phyloP scores from a whole-genome alignment of 2,113 vertebrate species.

The Neofelis nebulosa region DNA sequence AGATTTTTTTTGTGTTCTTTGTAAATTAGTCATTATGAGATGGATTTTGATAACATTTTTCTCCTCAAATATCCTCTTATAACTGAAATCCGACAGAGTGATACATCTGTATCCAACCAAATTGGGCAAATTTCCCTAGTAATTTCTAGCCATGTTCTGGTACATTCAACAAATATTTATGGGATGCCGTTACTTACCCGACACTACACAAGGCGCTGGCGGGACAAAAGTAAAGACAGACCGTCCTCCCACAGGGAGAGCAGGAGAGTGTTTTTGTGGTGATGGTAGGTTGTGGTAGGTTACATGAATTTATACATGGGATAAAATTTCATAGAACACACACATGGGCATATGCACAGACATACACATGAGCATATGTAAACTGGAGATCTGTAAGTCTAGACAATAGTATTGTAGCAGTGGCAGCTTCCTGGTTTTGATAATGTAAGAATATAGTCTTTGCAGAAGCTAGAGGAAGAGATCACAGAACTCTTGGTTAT shows the following conservation, averaged over 20 bases:
- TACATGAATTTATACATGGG: not conserved
- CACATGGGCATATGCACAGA: not conserved
- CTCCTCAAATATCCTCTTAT: not conserved
- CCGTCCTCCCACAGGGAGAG: not conserved
- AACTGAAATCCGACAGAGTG: conserved; percentile 14
- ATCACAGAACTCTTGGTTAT: not conserved
- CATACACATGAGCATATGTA: not conserved
- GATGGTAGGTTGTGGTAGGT: not conserved
- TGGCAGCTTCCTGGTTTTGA: not conserved
- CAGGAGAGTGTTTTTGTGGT: not conserved
- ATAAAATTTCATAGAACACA: not conserved
- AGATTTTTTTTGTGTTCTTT: not conserved
- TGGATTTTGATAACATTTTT: conserved; percentile 1
- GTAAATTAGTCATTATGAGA: not conserved
- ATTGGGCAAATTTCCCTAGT: not conserved
- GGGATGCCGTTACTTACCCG: no score
- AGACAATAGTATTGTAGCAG: not conserved
- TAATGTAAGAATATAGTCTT: not conserved
- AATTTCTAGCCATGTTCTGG: not conserved
- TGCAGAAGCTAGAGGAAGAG: not conserved
- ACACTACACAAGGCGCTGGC: not conserved
- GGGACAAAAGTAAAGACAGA: not conserved
- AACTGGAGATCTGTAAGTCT: not conserved
- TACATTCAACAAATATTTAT: conserved; percentile 27
- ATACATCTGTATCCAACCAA: conserved; percentile 28